Conservation (phyloP, 2,888 invertebrate species). For the Augiades crinisus region DNA sequence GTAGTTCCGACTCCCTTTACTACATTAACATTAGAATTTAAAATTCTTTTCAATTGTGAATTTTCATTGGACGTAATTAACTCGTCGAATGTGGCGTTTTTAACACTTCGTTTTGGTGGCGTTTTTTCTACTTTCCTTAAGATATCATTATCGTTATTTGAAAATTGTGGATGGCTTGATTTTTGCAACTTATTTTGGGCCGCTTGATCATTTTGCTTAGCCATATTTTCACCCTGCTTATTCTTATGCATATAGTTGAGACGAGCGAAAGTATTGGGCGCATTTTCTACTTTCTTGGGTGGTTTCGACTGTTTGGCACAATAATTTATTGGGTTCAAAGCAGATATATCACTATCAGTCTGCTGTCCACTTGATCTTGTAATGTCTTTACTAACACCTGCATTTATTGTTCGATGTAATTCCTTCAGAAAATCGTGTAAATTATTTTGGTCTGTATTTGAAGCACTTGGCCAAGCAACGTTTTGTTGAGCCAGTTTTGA, state of each 20-base stretch:
- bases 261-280: slow-evolving; percentile 66
- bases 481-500: neutral
- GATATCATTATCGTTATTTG: no score
- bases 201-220: slow-evolving; percentile 37
- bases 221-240: slow-evolving; percentile 52
- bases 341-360: neutral
- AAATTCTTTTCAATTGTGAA: neutral
- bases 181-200: slow-evolving; percentile 11
- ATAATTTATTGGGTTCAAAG: slow-evolving; percentile 29
- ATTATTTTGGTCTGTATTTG: slow-evolving; percentile 1
- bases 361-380: slow-evolving; percentile 17
- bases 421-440: slow-evolving; percentile 51
- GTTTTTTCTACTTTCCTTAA: slow-evolving; percentile 25
- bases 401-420: slow-evolving; percentile 50
- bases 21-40: neutral
- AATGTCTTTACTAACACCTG: slow-evolving; percentile 40
- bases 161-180: slow-evolving; percentile 19
- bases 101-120: slow-evolving; percentile 21
- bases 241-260: slow-evolving; percentile 69
- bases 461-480: neutral
- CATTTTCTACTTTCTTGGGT: slow-evolving; percentile 54
- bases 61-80: neutral
- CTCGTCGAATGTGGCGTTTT: no score
- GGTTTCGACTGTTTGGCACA: slow-evolving; percentile 38
- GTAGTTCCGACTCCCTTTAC: neutral